Base-by-base conservation (phyloP, 1,140 invertebrate species). In the Trachymyrmex septentrionalis region DNA sequence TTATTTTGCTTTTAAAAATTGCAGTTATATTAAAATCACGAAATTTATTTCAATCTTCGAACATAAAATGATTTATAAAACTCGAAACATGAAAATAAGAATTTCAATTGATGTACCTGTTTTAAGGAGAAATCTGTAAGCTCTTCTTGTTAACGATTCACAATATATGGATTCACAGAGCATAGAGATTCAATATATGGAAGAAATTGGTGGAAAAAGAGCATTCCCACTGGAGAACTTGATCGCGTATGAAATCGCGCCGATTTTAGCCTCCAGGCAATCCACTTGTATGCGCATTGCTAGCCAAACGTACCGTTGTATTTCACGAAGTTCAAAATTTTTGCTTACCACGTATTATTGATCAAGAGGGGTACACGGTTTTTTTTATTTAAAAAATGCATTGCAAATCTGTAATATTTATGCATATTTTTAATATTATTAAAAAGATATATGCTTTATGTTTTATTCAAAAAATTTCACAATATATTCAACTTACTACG, bases 241-340 rank as follows among this genome's bases (percentile, higher is more conserved):
- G 80, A 82, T 82, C 67, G 55, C 57, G 38, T 59, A 55, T 84
- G 69, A 84, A 84, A 84, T 80, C 66, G 44, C 34, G 30, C 55
- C 55, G 80, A 84, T 84, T 78, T 85, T 85, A 78, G 34, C 53
- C 75, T 48, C 6, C 73, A 16, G 50, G 82, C 73, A 30, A 78
- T 85, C 12, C 80, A 84, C 80, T 66, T 59, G 64, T 69, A 24
- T 38, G 59, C 30, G 48, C 48, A 53, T 19, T 34, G 27, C 48
- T 44, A 34, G 14, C 30, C 24, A 64, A 59, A 77, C 63, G 24
- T 27, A 27, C 73, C 21, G 61, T 85, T 78, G 61, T 85, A 66
- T 85, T 85, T 64, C 30, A 48, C 10, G n/a, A 77, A 85, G 30
- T 77, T 85, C 61, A 27, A 44, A 77, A 85, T 78, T 85, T 78